Evolutionary conservation across 2,113 vertebrate genomes (phyloP).

Genomic region (Amblyopsis rosae): DNA sequence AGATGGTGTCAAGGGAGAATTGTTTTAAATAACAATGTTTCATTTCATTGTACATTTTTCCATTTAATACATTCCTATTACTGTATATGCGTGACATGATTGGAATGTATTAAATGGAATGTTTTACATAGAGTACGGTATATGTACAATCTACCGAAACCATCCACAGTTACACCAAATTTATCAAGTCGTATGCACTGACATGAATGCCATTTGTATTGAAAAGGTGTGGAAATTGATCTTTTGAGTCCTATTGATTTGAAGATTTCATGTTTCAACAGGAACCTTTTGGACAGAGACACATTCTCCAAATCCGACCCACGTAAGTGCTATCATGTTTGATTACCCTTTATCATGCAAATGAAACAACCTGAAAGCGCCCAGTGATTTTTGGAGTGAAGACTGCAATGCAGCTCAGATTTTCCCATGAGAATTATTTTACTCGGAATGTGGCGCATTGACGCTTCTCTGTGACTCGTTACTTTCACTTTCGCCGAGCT

Average conservation of each 20-base stretch:
- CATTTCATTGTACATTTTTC: no score
- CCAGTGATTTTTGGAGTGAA: background rate
- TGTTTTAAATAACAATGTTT: slow-evolving; percentile 11
- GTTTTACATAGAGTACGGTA: background rate
- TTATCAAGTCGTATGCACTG: background rate
- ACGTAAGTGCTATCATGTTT: slow-evolving; percentile 78
- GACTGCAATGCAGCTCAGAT: background rate
- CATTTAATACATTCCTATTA: no score
- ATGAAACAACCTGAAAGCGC: background rate
- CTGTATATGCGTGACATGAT: background rate
- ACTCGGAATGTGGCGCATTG: background rate
- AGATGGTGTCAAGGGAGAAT: slow-evolving; percentile 14
- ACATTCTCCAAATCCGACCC: slow-evolving; percentile 97
- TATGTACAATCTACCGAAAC: background rate
- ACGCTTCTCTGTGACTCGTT: slow-evolving; percentile 9
- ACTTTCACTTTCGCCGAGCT: slow-evolving; percentile 51
- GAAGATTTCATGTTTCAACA: slow-evolving; percentile 54
- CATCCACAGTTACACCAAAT: background rate
- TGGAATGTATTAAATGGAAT: background rate
- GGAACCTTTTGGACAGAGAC: slow-evolving; percentile 92
- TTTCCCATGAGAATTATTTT: slow-evolving; percentile 5
- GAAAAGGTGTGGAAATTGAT: background rate
- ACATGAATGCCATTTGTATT: background rate
- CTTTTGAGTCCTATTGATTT: background rate
- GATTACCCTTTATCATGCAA: slow-evolving; percentile 3